Evolutionary conservation across 2,113 vertebrate genomes (phyloP), one percentile per base, ranked within the genome.

Genomic region (Otolemur garnettii): DNA sequence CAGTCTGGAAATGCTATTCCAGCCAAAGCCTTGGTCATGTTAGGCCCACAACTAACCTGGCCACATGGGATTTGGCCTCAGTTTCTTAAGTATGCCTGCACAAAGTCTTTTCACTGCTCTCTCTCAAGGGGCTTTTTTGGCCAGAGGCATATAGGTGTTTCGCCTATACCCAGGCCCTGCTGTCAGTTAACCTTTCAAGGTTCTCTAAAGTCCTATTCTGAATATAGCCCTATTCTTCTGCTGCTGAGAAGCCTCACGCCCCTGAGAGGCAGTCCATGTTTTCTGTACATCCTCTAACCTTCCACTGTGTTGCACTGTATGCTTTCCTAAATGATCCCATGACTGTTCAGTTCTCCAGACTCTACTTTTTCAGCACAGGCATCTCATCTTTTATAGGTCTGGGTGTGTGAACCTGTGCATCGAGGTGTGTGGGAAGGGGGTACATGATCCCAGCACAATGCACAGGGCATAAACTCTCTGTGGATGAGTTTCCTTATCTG

Each of bases 151-250:
- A 38, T 38, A 38, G 38, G 38, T 4, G 4, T 38, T 38, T 38
- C 4, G 38, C 38, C 38, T 38, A 38, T 38, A 42, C 24, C 24
- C 69, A 55, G 83, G 28, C 68, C 50, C 71, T 74, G 5, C 81
- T 72, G 66, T 45, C 72, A 59, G 2, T 91, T 78, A 18, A 38
- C 0, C 17, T 33, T 87, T 72, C 22, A 2, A 55, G 19, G 12
- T 84, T 87, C 57, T 93, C 64, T 69, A 91, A 93, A 88, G 18
- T 24, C 38, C 50, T 91, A 21, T 55, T 81, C 26, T 85, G 68
- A 50, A 89, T 12, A 71, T 6, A 21, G 45, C 45, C 45, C 45
- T 50, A 50, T 50, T 50, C 45, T 50, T 50, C 3, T 1, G 38
- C 42, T 42, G 26, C 38, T 91, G 17, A 79, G 22, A 87, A 83